phyloP scores from a whole-genome alignment of 2,113 vertebrate genomes.

The Nothobranchius furzeri region DNA sequence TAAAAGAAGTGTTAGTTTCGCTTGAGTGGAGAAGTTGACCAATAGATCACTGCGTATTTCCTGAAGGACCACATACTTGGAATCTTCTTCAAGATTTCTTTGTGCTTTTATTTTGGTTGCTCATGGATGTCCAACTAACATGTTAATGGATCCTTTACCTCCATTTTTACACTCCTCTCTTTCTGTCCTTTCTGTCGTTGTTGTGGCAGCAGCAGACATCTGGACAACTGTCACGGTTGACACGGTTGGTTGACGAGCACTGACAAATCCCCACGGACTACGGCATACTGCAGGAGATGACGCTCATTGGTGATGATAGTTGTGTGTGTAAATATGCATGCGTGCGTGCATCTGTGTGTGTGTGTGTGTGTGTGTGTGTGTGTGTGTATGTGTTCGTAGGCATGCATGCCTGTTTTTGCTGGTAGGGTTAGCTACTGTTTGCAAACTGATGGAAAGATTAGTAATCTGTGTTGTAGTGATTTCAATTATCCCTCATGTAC shows the following conservation, averaged over 20 bases:
- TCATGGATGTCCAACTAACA: constrained; percentile 60
- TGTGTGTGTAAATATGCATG: too few species aligned
- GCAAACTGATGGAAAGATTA: constrained; percentile 43
- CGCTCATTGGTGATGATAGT: constrained; percentile 69
- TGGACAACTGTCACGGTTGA: constrained; percentile 84
- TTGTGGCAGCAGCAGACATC: constrained; percentile 80
- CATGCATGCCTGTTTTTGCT: neutral
- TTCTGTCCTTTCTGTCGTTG: constrained; percentile 69
- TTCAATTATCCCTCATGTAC: constrained; percentile 21
- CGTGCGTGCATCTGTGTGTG: too few species aligned
- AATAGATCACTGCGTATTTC: constrained; percentile 55
- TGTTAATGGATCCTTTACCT: constrained; percentile 57
- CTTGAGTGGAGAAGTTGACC: constrained; percentile 42
- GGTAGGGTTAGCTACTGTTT: constrained; percentile 26
- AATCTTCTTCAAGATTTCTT: constrained; percentile 65
- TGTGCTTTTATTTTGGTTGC: constrained; percentile 59
- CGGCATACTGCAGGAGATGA: constrained; percentile 68
- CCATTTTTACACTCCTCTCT: constrained; percentile 48
- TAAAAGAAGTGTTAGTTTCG: neutral
- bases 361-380: too few species aligned
- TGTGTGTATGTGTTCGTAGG: too few species aligned
- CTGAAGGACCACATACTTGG: constrained; percentile 44
- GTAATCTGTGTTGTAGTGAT: constrained; percentile 43
- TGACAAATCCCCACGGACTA: constrained; percentile 78
- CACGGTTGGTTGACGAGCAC: constrained; percentile 77